A percentile compares a stretch with the other conserved stretches of the same genome.
phyloP scores from a whole-genome alignment of 2,113 vertebrate species.

The Microtus richardsoni region DNA sequence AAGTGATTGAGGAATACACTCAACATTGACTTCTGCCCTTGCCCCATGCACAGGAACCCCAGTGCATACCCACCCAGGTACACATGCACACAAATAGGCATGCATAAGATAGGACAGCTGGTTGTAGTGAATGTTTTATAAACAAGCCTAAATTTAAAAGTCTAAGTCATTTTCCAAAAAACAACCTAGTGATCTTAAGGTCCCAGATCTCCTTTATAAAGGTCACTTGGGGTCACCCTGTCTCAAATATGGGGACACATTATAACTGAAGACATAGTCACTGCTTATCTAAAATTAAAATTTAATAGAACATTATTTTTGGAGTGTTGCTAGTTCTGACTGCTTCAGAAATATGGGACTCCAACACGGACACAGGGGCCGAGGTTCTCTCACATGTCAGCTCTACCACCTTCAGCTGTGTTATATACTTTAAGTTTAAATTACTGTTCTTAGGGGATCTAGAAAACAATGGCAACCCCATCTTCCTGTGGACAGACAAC shows the following conservation, averaged over 20 bases:
- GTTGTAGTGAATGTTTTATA: conserved; percentile 45
- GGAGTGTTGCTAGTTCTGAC: conserved; percentile 35
- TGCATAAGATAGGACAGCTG: not conserved
- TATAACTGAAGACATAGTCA: not conserved
- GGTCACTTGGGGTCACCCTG: not conserved
- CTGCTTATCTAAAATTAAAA: conserved; percentile 49
- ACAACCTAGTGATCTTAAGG: not conserved
- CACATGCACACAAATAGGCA: not conserved
- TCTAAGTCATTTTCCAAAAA: not conserved
- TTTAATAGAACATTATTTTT: not conserved
- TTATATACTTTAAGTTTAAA: not conserved
- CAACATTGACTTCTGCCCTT: not conserved
- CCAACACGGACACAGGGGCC: not conserved
- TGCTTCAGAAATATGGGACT: not conserved
- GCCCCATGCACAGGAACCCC: not conserved
- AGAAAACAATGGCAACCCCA: not conserved
- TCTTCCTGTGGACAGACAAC: not conserved
- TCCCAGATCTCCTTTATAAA: not conserved
- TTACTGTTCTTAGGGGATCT: not conserved
- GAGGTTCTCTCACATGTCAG: not conserved
- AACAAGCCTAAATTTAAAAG: not conserved
- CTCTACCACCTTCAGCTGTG: not conserved
- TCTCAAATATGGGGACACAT: not conserved
- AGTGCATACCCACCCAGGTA: not conserved
- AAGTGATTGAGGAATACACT: not conserved